Conservation (phyloP, 2,888 invertebrate genomes). For the Zaprionus bogoriensis region DNA sequence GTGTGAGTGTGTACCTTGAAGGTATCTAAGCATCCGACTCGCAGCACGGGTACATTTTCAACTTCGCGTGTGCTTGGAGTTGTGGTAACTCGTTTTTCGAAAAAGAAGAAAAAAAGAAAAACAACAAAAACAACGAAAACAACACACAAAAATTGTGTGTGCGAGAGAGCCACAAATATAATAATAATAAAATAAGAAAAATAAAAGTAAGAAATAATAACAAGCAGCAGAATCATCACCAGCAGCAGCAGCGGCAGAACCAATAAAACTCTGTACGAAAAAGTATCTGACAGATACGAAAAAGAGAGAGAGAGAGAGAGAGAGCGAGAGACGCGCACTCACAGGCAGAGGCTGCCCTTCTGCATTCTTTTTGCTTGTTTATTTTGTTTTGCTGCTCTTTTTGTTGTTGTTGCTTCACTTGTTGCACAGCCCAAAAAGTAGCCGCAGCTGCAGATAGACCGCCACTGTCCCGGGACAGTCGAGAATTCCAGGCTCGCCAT, state of each 20-base stretch:
- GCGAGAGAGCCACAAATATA: slow-evolving; percentile 39
- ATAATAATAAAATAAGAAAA: slow-evolving; percentile 33
- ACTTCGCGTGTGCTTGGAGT: slow-evolving; percentile 47
- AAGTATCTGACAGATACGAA: slow-evolving; percentile 15
- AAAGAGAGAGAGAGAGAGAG: background rate
- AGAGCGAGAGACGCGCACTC: background rate
- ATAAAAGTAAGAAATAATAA: slow-evolving; percentile 43
- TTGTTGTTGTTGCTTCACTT: slow-evolving; percentile 60
- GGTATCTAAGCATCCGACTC: slow-evolving; percentile 66
- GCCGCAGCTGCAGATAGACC: slow-evolving; percentile 44
- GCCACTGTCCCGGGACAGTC: slow-evolving; percentile 7
- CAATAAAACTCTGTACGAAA: slow-evolving; percentile 22
- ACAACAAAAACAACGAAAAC: slow-evolving; percentile 32
- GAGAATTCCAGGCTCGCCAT: slow-evolving; percentile 42
- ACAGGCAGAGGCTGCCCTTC: slow-evolving; percentile 47
- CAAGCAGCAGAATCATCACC: slow-evolving; percentile 15
- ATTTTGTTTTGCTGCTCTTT: slow-evolving; percentile 43
- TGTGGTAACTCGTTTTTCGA: slow-evolving; percentile 76
- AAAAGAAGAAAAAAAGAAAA: slow-evolving; percentile 37
- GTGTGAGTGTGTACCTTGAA: slow-evolving; percentile 69
- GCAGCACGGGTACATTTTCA: slow-evolving; percentile 42
- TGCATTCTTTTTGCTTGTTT: slow-evolving; percentile 71
- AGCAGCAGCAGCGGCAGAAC: slow-evolving; percentile 1
- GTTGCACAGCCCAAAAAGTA: slow-evolving; percentile 49
- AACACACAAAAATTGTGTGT: slow-evolving; percentile 47